phyloP scores from a whole-genome alignment of 64 coral and sea anemone species.

The Stichodactyla helianthus region DNA sequence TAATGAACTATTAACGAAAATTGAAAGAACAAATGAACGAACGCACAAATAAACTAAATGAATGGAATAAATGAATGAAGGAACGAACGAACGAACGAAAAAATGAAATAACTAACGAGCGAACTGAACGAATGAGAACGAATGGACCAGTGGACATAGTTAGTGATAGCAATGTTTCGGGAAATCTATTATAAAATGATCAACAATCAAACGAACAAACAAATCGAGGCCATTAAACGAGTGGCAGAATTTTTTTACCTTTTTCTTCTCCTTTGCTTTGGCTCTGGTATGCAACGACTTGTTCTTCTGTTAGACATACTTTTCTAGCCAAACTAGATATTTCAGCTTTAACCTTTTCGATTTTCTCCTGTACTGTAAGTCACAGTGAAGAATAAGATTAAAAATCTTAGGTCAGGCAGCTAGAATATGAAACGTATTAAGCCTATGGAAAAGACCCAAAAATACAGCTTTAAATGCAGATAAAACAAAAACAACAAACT shows the following conservation, averaged over 20 bases:
- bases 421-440: not conserved
- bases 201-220: too few relatives aligned
- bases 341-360: constrained; percentile 59
- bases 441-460: not conserved
- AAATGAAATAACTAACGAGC: not conserved
- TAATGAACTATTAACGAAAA: too few relatives aligned
- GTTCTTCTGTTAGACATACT: constrained; percentile 50
- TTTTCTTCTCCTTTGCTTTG: constrained; percentile 33
- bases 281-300: constrained; percentile 13
- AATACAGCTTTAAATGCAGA: not conserved
- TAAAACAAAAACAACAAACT: not conserved
- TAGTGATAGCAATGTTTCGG: too few relatives aligned
- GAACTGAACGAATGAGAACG: too few relatives aligned
- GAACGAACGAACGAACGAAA: not conserved
- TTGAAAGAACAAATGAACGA: too few relatives aligned
- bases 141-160: too few relatives aligned
- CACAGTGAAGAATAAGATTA: too few relatives aligned
- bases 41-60: too few relatives aligned
- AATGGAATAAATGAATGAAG: not conserved
- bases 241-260: not conserved
- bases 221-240: not conserved
- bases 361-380: constrained; percentile 48
- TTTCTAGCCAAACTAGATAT: constrained; percentile 66
- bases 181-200: too few relatives aligned
- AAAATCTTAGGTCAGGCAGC: not conserved